A percentile compares a stretch with the other conserved stretches of the same genome.
phyloP scores from a whole-genome alignment of 2,797 vertebrate genomes.

The Mormyrus proboscirostris region DNA sequence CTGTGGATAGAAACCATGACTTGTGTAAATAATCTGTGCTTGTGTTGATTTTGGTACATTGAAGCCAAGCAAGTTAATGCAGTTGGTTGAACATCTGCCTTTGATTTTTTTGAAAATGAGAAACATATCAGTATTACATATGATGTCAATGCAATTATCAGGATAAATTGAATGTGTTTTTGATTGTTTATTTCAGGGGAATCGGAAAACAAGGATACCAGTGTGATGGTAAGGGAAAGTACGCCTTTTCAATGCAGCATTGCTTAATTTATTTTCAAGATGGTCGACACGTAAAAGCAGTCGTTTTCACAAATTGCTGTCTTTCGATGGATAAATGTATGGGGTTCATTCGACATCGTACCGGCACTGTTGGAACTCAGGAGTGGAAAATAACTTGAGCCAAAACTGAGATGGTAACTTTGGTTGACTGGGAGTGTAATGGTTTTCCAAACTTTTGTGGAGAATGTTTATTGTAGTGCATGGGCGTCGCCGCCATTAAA shows the following conservation, averaged over 20 bases:
- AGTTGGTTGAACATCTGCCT: neutral
- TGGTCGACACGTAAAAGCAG: neutral
- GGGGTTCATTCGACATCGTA: neutral
- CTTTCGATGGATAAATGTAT: neutral
- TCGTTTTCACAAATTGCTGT: neutral
- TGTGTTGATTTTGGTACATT: neutral
- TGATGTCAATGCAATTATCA: neutral
- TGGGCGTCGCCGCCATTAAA: no score
- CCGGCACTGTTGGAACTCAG: neutral
- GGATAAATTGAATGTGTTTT: neutral
- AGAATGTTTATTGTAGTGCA: neutral
- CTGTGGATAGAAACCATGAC: neutral
- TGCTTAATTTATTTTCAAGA: neutral
- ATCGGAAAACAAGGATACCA: constrained; percentile 96
- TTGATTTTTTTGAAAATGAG: neutral
- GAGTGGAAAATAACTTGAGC: neutral
- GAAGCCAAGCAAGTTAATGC: neutral
- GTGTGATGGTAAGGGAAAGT: constrained; percentile 75
- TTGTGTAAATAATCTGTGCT: neutral
- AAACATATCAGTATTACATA: neutral
- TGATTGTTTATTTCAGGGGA: constrained; percentile 62
- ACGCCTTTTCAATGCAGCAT: neutral
- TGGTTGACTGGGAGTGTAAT: neutral
- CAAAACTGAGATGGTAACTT: neutral
- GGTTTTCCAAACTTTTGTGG: neutral